phyloP scores from a whole-genome alignment of 2,888 invertebrate species.

The Dicyrtoma fusca region DNA sequence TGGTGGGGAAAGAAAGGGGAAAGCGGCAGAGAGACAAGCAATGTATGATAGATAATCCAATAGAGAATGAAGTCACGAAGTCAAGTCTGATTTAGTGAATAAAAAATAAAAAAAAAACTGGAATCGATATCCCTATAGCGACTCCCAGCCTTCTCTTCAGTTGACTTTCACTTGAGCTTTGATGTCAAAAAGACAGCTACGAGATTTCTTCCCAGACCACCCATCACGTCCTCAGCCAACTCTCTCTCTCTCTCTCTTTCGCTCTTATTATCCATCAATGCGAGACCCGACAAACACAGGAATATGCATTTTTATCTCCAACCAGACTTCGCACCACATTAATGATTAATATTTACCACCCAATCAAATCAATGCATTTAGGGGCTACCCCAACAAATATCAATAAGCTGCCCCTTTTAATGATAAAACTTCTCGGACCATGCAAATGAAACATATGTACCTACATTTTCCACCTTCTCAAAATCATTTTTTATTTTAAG shows the following conservation, averaged over 20 bases:
- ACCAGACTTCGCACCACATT: not conserved
- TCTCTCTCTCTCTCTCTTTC: not conserved
- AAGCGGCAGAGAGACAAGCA: not conserved
- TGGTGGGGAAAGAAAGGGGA: not conserved
- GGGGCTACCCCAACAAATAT: too few species aligned
- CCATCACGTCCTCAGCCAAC: constrained; percentile 6
- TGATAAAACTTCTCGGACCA: too few species aligned
- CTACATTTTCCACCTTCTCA: too few species aligned
- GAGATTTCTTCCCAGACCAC: not conserved
- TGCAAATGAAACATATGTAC: too few species aligned
- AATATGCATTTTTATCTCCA: not conserved
- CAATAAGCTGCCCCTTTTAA: too few species aligned
- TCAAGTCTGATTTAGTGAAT: constrained; percentile 21
- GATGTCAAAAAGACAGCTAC: constrained; percentile 11
- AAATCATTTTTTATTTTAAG: too few species aligned
- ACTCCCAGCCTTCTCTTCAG: not conserved
- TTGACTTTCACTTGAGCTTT: constrained; percentile 21
- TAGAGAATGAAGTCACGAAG: constrained; percentile 4
- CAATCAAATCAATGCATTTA: too few species aligned
- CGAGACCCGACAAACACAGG: not conserved
- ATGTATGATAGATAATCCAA: constrained; percentile 27
- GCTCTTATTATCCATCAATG: constrained; percentile 2
- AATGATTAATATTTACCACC: too few species aligned
- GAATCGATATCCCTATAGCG: constrained; percentile 17
- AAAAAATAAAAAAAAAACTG: too few species aligned